Evolutionary conservation across 2,888 invertebrate genomes (phyloP).

Genomic region (Cryptocephalus moraei): DNA sequence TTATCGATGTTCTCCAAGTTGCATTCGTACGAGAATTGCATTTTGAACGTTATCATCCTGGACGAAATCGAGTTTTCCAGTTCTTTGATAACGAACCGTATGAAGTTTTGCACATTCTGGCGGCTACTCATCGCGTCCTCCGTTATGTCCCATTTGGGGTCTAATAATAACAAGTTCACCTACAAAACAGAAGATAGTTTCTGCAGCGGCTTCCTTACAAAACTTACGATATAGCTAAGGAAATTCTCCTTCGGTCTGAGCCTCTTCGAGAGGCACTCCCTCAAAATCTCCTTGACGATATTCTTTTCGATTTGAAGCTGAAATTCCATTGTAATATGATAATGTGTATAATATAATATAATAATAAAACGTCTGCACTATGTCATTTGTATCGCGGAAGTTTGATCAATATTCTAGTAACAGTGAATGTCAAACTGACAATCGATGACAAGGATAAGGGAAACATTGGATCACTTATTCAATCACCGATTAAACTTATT

Average conservation of each 20-base stretch:
- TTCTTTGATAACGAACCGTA: conserved; percentile 42
- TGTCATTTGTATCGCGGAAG: no score
- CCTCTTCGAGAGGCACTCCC: conserved; percentile 39
- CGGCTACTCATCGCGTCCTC: conserved; percentile 39
- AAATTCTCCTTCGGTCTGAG: conserved; percentile 42
- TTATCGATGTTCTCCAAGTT: conserved; percentile 45
- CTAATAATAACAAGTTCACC: conserved; percentile 44
- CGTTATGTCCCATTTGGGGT: conserved; percentile 47
- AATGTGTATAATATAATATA: no score
- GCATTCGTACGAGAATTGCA: conserved; percentile 50
- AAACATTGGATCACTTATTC: no score
- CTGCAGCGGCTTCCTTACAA: no score
- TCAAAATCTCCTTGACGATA: conserved; percentile 47
- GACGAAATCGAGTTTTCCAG: conserved; percentile 33
- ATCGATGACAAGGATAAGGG: no score
- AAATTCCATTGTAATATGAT: no score
- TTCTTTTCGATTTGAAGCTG: conserved; percentile 33
- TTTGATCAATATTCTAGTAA: no score
- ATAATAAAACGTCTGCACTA: no score
- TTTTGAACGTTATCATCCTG: conserved; percentile 47
- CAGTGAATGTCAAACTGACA: no score
- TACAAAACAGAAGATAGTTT: not conserved
- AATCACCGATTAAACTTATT: no score
- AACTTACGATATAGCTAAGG: conserved; percentile 36
- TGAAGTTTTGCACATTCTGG: conserved; percentile 43